Percentiles rank a stretch among this genome's conserved stretches.
These are phyloP conservation scores for Drosophila ogumai DNA, from an alignment of 1,140 invertebrate genomes.

Conservation along the genomic window DNA sequence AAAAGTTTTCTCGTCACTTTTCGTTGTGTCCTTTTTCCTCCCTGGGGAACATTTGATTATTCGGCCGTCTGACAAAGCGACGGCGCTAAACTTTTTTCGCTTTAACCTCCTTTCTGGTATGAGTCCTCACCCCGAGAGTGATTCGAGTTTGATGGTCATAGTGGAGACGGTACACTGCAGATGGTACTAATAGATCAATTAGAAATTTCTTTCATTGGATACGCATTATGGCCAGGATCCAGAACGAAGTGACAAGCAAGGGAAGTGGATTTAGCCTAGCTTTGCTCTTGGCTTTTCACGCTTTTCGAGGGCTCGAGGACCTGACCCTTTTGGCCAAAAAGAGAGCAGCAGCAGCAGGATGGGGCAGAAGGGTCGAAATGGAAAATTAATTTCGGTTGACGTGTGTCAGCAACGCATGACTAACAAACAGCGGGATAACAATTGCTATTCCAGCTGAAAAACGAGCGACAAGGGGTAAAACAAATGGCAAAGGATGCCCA, in stretches of 20 bases:
- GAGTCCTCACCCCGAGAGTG: neutral
- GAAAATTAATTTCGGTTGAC: conserved; percentile 74
- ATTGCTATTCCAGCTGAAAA: conserved; percentile 56
- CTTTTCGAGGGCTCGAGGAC: neutral
- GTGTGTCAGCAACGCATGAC: conserved; percentile 69
- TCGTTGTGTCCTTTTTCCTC: conserved; percentile 31
- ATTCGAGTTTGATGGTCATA: conserved; percentile 33
- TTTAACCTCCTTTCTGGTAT: neutral
- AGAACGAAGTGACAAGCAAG: conserved; percentile 5
- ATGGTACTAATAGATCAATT: conserved; percentile 73
- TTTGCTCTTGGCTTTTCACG: neutral
- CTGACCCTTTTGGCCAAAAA: conserved; percentile 21
- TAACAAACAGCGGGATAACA: conserved; percentile 42
- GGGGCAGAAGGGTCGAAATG: conserved; percentile 31
- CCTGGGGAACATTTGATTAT: conserved; percentile 66
- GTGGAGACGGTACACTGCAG: conserved; percentile 5
- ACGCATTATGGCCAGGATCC: conserved; percentile 11
- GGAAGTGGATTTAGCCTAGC: neutral
- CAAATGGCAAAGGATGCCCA: conserved; percentile 69
- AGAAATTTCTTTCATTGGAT: conserved; percentile 40
- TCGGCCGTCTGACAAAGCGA: conserved; percentile 20
- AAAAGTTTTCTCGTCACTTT: conserved; percentile 61
- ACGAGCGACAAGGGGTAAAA: conserved; percentile 56
- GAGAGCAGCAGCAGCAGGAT: neutral
- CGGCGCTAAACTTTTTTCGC: conserved; percentile 11